Conservation (phyloP, 2,888 invertebrate species). For the Eristalinus sepulchralis region DNA sequence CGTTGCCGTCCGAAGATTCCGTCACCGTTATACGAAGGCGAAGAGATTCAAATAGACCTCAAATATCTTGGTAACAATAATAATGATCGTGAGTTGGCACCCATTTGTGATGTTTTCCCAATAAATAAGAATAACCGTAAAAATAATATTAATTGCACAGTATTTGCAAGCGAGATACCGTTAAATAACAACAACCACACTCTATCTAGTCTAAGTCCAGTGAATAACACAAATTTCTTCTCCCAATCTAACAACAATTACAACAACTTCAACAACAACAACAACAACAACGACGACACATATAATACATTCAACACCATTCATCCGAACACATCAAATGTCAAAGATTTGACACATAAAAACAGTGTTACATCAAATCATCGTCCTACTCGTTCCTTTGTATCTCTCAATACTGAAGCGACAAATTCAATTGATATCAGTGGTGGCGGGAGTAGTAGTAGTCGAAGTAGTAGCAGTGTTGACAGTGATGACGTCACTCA, state of each 20-base stretch:
- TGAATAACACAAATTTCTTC: conserved; percentile 65
- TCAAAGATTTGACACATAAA: neutral
- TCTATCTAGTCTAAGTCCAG: conserved; percentile 69
- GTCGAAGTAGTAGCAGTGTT: conserved; percentile 18
- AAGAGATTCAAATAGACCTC: conserved; percentile 74
- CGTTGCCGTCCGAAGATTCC: conserved; percentile 77
- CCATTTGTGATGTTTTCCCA: conserved; percentile 80
- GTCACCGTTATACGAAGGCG: conserved; percentile 76
- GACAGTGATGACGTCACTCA: conserved; percentile 25
- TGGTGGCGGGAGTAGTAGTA: conserved; percentile 2
- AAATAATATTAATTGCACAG: conserved; percentile 69
- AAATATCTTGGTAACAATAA: conserved; percentile 78
- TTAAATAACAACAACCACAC: conserved; percentile 63
- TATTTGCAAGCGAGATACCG: conserved; percentile 69
- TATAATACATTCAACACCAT: neutral
- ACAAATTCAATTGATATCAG: conserved; percentile 13
- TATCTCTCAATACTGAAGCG: conserved; percentile 35
- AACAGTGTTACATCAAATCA: neutral
- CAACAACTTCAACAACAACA: conserved; percentile 16
- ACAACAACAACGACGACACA: neutral
- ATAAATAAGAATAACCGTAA: conserved; percentile 69
- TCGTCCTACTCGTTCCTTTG: conserved; percentile 51
- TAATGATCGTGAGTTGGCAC: conserved; percentile 79
- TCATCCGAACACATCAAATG: neutral
- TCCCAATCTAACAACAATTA: conserved; percentile 62